These are phyloP conservation scores for Polyergus mexicanus DNA, from an alignment of 1,140 invertebrate species.

Conservation along the genomic window DNA sequence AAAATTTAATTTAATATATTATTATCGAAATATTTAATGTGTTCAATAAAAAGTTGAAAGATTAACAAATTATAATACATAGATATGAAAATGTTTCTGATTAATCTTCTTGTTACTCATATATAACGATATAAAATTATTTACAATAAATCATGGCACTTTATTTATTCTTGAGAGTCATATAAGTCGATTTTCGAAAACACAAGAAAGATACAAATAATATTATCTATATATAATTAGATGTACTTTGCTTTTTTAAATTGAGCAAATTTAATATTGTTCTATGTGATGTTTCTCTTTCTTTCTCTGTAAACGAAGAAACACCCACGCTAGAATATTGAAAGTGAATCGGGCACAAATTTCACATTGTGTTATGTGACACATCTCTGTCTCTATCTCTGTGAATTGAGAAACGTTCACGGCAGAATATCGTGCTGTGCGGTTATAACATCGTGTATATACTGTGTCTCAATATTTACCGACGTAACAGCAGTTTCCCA, in stretches of 20 bases:
- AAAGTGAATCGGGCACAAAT: not conserved
- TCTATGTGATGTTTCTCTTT: not conserved
- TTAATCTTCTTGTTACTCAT: too few relatives aligned
- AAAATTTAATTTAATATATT: not conserved
- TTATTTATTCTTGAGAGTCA: too few relatives aligned
- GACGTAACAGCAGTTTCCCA: slow-evolving; percentile 19
- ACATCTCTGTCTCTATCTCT: not conserved
- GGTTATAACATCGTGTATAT: slow-evolving; percentile 24
- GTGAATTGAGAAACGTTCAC: not conserved
- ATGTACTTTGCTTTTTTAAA: too few relatives aligned
- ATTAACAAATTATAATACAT: not conserved
- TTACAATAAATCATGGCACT: too few relatives aligned
- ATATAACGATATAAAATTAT: too few relatives aligned
- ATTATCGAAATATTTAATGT: not conserved
- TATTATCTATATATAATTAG: too few relatives aligned
- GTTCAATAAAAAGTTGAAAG: not conserved
- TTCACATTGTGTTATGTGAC: not conserved
- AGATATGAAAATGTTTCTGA: too few relatives aligned
- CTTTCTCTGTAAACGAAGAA: too few relatives aligned
- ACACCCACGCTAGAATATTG: too few relatives aligned
- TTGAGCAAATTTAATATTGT: not conserved
- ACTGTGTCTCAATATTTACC: slow-evolving; percentile 66
- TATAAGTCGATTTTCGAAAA: too few relatives aligned
- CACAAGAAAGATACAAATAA: too few relatives aligned
- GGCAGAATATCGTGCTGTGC: not conserved